Conservation (phyloP, 2,113 vertebrate genomes). For the Panthera tigris region DNA sequence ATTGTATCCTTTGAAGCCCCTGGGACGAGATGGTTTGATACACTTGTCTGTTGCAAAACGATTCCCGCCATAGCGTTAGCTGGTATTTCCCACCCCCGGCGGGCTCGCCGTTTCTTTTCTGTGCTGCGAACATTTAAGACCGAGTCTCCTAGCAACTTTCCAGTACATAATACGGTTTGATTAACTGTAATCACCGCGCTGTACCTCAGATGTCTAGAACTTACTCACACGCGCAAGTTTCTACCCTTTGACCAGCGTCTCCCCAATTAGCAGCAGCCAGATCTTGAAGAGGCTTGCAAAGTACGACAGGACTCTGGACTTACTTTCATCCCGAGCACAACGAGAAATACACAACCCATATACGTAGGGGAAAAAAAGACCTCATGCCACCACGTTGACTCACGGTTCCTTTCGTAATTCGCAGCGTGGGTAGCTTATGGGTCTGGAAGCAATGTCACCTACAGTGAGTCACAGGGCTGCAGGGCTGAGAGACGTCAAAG, state of each 20-base stretch:
- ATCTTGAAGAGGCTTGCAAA: not conserved
- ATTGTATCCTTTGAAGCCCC: not conserved
- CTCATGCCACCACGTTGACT: not conserved
- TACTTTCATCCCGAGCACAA: not conserved
- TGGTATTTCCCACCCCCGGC: not conserved
- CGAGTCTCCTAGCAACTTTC: not conserved
- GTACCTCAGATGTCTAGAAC: not conserved
- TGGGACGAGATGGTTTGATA: not conserved
- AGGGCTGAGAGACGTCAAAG: not conserved
- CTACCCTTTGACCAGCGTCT: not conserved
- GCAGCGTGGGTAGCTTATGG: not conserved
- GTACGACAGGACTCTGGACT: not conserved
- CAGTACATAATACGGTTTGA: not conserved
- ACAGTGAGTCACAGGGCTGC: not conserved
- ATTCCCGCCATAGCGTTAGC: not conserved
- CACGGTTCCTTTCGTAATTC: not conserved
- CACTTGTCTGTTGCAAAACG: not conserved
- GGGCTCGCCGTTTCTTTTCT: not conserved
- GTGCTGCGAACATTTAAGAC: not conserved
- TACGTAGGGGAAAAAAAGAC: not conserved
- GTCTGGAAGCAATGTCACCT: not conserved
- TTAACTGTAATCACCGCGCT: not conserved
- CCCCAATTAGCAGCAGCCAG: not conserved
- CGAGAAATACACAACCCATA: not conserved
- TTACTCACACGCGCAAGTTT: not conserved